phyloP scores from a whole-genome alignment of 53 echinoderm and acorn worm genomes.

The Arbacia lixula region DNA sequence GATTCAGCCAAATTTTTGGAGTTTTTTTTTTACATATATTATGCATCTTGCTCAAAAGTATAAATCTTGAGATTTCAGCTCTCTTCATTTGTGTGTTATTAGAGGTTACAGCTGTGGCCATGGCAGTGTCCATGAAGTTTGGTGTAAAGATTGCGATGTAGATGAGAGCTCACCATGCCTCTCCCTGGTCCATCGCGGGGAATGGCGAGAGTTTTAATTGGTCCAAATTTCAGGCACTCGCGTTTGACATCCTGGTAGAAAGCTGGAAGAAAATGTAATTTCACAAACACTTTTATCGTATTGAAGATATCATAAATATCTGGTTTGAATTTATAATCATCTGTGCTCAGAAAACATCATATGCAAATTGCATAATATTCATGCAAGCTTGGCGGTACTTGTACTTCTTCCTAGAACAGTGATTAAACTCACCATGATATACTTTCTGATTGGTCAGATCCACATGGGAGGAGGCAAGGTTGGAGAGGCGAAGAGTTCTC shows the following conservation, averaged over 20 bases:
- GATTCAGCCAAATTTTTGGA: no score
- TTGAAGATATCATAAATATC: no score
- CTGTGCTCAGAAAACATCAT: constrained; percentile 31
- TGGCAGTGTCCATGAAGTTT: no score
- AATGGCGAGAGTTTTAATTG: constrained; percentile 60
- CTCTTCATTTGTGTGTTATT: no score
- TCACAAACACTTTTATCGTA: no score
- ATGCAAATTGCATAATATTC: background rate
- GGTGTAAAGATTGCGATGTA: no score
- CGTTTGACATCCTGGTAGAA: constrained; percentile 70
- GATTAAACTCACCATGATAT: constrained; percentile 11
- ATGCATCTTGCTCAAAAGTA: no score
- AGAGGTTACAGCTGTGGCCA: no score
- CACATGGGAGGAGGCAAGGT: constrained; percentile 41
- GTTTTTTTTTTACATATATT: no score
- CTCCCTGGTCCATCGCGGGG: constrained; percentile 69
- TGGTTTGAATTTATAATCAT: no score
- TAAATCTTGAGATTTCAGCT: background rate
- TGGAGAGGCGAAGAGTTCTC: constrained; percentile 68
- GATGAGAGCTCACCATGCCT: constrained; percentile 72
- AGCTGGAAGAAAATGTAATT: constrained; percentile 51
- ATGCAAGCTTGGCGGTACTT: no score
- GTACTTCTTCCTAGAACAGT: no score
- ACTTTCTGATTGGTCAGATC: constrained; percentile 39
- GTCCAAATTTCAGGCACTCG: constrained; percentile 82